A percentile compares a stretch with the other conserved stretches of the same genome.
Evolutionary conservation across 2,113 vertebrate genomes (phyloP).

Genomic region (Smithornis capensis): DNA sequence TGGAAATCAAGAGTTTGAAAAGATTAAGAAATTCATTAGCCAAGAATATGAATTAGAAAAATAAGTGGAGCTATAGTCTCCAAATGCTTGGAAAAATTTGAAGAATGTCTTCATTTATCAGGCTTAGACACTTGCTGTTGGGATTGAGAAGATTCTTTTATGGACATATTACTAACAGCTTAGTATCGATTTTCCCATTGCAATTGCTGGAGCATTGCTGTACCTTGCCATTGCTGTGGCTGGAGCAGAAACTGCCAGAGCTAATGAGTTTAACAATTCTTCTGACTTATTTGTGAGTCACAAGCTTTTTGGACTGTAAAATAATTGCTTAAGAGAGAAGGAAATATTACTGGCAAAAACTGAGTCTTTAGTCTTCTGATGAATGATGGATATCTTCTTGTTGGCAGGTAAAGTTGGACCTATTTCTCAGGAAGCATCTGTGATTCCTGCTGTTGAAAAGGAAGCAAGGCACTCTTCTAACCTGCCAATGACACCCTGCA

Average conservation of each 20-base stretch:
- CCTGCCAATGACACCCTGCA: conserved; percentile 44
- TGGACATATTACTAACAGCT: not conserved
- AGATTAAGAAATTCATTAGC: not conserved
- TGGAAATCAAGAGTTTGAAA: not conserved
- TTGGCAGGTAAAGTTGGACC: conserved; percentile 61
- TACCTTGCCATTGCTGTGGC: not conserved
- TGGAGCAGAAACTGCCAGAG: not conserved
- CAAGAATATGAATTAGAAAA: not conserved
- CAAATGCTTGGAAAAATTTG: not conserved
- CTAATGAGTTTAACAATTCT: not conserved
- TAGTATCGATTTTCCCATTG: not conserved
- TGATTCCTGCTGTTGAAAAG: conserved; percentile 45
- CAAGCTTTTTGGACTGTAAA: not conserved
- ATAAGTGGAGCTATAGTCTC: not conserved
- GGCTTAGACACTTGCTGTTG: not conserved
- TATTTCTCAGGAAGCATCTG: conserved; percentile 61
- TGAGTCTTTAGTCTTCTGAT: not conserved
- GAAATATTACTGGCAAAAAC: not conserved
- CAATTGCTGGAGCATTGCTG: not conserved
- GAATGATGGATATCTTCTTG: conserved; percentile 40
- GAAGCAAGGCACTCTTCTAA: conserved; percentile 22
- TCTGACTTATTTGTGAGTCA: not conserved
- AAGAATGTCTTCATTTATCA: not conserved
- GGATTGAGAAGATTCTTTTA: not conserved
- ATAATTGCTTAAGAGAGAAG: not conserved